These are phyloP conservation scores for Triplophysa tibetana DNA, from an alignment of 2,113 vertebrate genomes.

Conservation along the genomic window DNA sequence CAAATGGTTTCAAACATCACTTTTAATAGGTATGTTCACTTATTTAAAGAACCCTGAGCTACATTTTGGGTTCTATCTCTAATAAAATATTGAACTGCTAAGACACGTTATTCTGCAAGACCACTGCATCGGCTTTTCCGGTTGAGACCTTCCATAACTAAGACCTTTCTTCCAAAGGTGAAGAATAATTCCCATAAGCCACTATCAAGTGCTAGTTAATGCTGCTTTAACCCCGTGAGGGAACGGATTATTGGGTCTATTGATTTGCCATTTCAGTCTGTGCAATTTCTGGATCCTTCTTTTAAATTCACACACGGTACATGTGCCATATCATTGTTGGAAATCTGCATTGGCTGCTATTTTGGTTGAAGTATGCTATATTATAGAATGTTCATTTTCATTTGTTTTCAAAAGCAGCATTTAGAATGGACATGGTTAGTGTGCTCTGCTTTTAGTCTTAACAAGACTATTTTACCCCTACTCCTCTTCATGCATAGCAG, in stretches of 20 bases:
- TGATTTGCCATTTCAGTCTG: constrained; percentile 47
- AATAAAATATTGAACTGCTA: constrained; percentile 20
- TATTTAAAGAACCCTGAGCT: neutral
- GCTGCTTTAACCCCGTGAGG: constrained; percentile 7
- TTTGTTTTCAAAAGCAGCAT: neutral
- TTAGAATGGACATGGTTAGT: no score
- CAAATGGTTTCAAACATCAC: constrained; percentile 25
- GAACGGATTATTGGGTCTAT: constrained; percentile 33
- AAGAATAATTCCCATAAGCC: constrained; percentile 32
- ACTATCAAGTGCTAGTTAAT: constrained; percentile 38
- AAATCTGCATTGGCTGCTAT: neutral
- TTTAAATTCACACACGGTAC: neutral
- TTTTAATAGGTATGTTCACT: constrained; percentile 25
- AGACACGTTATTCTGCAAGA: neutral
- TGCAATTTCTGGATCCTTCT: constrained; percentile 19
- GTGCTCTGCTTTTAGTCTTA: neutral
- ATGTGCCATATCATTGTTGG: no score
- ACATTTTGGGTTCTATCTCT: constrained; percentile 18
- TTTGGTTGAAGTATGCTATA: neutral
- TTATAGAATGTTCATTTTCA: neutral
- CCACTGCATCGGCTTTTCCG: neutral
- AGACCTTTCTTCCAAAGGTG: neutral
- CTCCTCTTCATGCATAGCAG: neutral
- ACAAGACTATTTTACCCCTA: neutral
- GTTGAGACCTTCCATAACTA: neutral